Evolutionary conservation across 2,797 vertebrate species (phyloP), one percentile per base, ranked within the genome.

Genomic region (Falco berigora): DNA sequence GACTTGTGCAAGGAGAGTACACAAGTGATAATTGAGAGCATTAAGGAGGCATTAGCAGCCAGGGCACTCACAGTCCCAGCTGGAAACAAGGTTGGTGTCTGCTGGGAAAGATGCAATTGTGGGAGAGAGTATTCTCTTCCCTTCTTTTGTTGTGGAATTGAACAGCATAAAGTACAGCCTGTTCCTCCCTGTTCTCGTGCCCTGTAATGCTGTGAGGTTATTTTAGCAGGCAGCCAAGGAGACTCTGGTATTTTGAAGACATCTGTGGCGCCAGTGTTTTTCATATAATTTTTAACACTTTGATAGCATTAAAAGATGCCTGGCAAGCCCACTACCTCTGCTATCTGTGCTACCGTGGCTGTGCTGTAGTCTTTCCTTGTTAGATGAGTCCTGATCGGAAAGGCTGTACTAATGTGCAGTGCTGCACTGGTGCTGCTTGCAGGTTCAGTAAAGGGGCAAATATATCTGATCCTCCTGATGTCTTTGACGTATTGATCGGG

Each of bases 141-240:
- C 64, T 90, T 72, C 88, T 71, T 95, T 93, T 96, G 88, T 94
- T 92, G 94, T 88, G 81, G 88, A 77, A 79, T 68, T 71, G 93
- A 93, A 56, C 88, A 95, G 89, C 93, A 53, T 30, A 34, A 86
- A 96, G 93, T 86, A 96, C 94, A 95, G 90, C 61, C 85, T 97
- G 96, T 96, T 96, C 95, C 94, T 68, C 75, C 6, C 36, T 47
- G 78, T 92, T 95, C 89, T 85, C 23, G 83, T 96, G 93, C 88
- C 95, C 96, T 83, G 90, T 92, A 28, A 93, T 42, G 92, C 93
- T 95, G 92, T 34, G 92, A 97, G 96, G 95, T 96, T 96, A 95
- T 96, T 97, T 87, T 89, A 94, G 94, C 96, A 88, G 80, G 88
- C 96, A 94, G 96, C 96, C 96, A 96, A 95, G 95, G 95, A 97